Base-by-base conservation (phyloP, 37 sponge, comb jelly and placozoan species). In the Dysidea cf. avara region DNA sequence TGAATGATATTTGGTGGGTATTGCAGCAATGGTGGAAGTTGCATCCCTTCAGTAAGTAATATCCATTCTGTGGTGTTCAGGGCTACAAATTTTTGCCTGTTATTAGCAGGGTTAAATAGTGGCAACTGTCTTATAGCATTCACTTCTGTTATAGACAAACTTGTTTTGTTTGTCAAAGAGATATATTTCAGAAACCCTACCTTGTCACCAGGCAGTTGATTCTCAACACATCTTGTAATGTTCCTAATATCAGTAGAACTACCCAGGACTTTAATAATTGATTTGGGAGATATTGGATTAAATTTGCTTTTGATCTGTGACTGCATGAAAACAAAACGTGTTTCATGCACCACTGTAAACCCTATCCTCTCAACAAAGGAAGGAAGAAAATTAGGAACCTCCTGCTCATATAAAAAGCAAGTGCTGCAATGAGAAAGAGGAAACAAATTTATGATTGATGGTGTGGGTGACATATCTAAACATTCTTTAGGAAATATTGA, bases 1-100 rank as follows among this genome's bases (percentile, higher is more conserved):
- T 49, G 26, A 3, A 82, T 55, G 36, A 82, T 68, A 40, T 75
- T 40, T 20, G 39, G 28, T 26, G 83, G 83, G 53, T 63, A 82
- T 28, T 66, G 39, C 14, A 74, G 43, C 22, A 16, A 11, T 4
- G 35, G 18, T 14, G 50, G 39, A 40, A 82, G 68, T 37, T 32
- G 0, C 37, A 82, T 1, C 1, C 30, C 29, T 6, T n/a, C 14
- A 39, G 52, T 47, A 13, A 69, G 83, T 4, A 82, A 48, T 18
- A 75, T 57, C 38, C 7, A 39, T 12, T 48, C 31, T 38, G 28
- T 33, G 54, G 35, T 16, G 53, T 48, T 26, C 9, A 83, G 64
- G 35, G 62, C 3, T 29, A 77, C 64, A 25, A 31, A 64, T n/a
- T n/a, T n/a, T 18, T 43, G 46, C 5, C 9, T 43, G 9, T 9